Evolutionary conservation across 1,140 invertebrate genomes (phyloP), one percentile per base, ranked within the genome.

Genomic region (Scaptomyza hsui): DNA sequence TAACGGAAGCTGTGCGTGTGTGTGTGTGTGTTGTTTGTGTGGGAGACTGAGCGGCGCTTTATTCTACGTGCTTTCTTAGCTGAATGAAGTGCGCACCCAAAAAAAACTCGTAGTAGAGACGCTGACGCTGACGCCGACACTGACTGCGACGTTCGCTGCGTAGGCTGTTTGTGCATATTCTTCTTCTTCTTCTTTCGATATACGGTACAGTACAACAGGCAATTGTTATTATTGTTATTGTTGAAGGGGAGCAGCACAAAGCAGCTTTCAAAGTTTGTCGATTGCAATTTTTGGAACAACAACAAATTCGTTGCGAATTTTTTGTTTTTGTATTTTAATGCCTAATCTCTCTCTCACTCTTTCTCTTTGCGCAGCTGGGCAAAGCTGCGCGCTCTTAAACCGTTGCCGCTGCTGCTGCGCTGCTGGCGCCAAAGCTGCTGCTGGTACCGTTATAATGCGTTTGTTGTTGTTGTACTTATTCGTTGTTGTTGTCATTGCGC

Each of bases 381-480:
- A 67, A 56, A 61, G 56, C 51, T 85, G 79, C 81, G 76, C 81
- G 68, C 81, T 80, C 76, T 72, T 69, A n/a, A 42, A 32, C 72
- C 51, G 4, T 21, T 37, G 65, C 65, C 12, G 15, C 19, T 45
- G 37, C 26, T 57, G 71, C 67, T 47, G 47, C 63, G 63, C 48
- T 61, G 68, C 52, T 24, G 4, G 32, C 24, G 57, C 39, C 47
- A 42, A 13, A 35, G 48, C 37, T 35, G 37, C 41, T 39, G 21
- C 24, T 65, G 39, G 39, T 18, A 59, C 56, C 51, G 51, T 52
- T 48, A 62, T 42, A 53, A 16, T 18, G 19, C 9, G 37, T 51
- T 44, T 29, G 39, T 29, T 51, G 15, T 49, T 62, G 32, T 4
- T 7, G 24, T 35, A 18, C 41, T 29, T 49, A 21, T 44, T 42